Base-by-base conservation (phyloP, 35 echinoderm and acorn worm genomes). In the Ophiothrix spiculata region DNA sequence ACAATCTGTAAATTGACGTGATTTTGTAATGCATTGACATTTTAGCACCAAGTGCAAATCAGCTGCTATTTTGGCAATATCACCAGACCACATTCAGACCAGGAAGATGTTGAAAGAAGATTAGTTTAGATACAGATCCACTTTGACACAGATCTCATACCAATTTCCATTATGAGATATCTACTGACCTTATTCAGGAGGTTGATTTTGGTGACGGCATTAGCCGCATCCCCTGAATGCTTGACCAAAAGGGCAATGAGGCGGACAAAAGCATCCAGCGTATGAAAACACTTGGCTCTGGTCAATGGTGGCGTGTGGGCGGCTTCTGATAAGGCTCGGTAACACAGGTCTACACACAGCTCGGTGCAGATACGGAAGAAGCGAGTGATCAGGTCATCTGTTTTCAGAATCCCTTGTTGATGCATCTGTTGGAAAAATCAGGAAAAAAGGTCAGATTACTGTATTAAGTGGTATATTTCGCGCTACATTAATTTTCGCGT, bases 331-430 rank as follows among this genome's bases (percentile, higher is more conserved):
- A 94, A 83, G 28, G 96, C 96, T 63, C 89, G 56, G 79, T 99
- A 99, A 75, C 96, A 99, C 31, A 99, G 86, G 79, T 99, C 92
- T 33, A 99, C 96, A 56, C 96, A 99, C 56, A 99, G 89, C 87
- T 99, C 96, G 34, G 89, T 99, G 41, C 92, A 99, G 85, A 99
- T 88, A 37, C 96, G 96, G 92, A 99, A 99, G 90, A 99, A 99
- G 6, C 96, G 86, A 28, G 96, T 99, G 82, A 99, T 99, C 17
- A 99, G 92, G 92, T 99, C 96, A 75, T 99, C 96, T 73, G 96
- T 99, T 79, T 99, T 99, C 79, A 99, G 75, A 40, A 99, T 99
- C 16, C 96, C 96, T 79, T 99, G 96, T 56, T 99, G 96, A 83
- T 99, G 96, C 96, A 99, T 99, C 96, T 99, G 75, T 64, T 19